Conservation (phyloP, 1,140 invertebrate species). For the Hyphantria cunea region DNA sequence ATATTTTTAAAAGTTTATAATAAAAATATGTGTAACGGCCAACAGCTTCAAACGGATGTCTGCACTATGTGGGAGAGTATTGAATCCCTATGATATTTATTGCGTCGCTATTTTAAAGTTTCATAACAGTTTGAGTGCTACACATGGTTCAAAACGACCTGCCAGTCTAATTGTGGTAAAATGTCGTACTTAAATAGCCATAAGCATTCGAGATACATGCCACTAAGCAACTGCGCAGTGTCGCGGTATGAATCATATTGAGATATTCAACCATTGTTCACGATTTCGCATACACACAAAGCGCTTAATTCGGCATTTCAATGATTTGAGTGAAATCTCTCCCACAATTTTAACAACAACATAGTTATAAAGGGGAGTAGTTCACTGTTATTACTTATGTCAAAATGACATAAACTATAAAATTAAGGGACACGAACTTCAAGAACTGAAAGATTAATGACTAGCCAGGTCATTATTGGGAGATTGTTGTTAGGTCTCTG, state of each 20-base stretch:
- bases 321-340: constrained; percentile 17
- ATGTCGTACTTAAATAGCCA: constrained; percentile 50
- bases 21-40: constrained; percentile 4
- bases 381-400: background rate
- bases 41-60: constrained; percentile 32
- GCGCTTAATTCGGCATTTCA: constrained; percentile 6
- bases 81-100: constrained; percentile 15
- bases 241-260: constrained; percentile 48
- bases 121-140: constrained; percentile 22
- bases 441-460: constrained; percentile 64
- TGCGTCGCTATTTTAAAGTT: constrained; percentile 38
- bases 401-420: constrained; percentile 12
- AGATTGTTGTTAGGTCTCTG: constrained; percentile 50
- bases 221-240: constrained; percentile 13
- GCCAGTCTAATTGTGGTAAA: constrained; percentile 38
- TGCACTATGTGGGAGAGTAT: constrained; percentile 58
- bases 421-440: constrained; percentile 36
- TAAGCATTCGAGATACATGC: constrained; percentile 8
- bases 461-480: constrained; percentile 54
- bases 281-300: constrained; percentile 19
- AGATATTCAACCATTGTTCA: constrained; percentile 44
- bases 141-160: constrained; percentile 9
- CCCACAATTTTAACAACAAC: constrained; percentile 20
- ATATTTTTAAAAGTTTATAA: too few relatives aligned
- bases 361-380: constrained; percentile 1